Base-by-base conservation (phyloP, 2,113 vertebrate genomes). In the Arothron firmamentum region DNA sequence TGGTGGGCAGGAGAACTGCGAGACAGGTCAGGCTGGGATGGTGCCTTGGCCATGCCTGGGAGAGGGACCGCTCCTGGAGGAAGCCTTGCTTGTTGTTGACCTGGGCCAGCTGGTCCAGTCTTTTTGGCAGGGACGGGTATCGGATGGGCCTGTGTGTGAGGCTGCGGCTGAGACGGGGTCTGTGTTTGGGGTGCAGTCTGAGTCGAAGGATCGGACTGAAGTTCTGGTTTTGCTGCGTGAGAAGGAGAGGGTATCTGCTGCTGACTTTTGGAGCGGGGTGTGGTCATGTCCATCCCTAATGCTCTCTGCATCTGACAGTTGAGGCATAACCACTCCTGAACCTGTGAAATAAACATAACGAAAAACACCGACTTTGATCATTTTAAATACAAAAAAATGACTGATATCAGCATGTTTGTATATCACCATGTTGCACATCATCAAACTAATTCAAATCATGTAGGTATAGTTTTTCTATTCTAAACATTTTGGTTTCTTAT, bases 261-360 rank as follows among this genome's bases (percentile, higher is more conserved):
- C 88, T 97, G 96, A 88, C 96, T 98, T 84, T 96, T 98, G 85
- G 95, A 96, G 64, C 94, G 93, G 47, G 96, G 94, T n/a, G 96
- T 98, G 64, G 93, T 96, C 96, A 98, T 98, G 87, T 99, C 95
- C 95, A 98, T 98, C 59, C 97, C 97, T 83, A 99, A 77, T 0
- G 97, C 96, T 81, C 97, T 92, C 90, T 99, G 96, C 96, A 99
- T 98, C 93, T 99, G 97, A 90, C 97, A 99, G 88, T 99, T 99
- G 79, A 99, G 90, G 87, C 97, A 99, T 54, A 99, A 88, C 97
- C 97, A 99, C 82, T 99, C 97, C 69, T 98, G 92, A 54, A 99
- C 94, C 97, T 99, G 31, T 5, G 45, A 47, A 25, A 80, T 0
- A 41, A 80, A 83, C 84, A 52, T 81, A 50, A 2, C 18, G 43